Base-by-base conservation (phyloP, 2,888 invertebrate genomes). In the Piscicola geometra region DNA sequence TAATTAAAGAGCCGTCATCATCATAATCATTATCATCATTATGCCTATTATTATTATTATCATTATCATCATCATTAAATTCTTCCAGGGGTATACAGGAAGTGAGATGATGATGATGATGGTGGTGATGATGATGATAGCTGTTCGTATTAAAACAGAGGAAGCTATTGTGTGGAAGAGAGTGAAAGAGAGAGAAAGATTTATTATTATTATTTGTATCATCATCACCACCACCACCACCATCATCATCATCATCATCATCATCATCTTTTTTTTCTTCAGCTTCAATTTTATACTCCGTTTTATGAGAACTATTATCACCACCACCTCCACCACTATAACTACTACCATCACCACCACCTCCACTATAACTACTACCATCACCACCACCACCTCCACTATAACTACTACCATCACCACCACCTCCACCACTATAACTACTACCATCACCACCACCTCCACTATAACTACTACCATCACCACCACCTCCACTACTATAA, bases 311-410 rank as follows among this genome's bases (percentile, higher is more conserved):
- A n/a, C 21, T 67, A 30, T 33, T 30, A 30, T 30, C n/a, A 36
- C 1, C 56, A 72, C 32, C 69, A 69, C n/a, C 30, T 28, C n/a
- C 69, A 69, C 5, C 9, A 12, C 12, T 32, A 69, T n/a, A 9
- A 28, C 35, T 32, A 69, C 35, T 30, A 28, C 82, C 82, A 75
- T 79, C 79, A 72, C 81, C 82, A 77, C 82, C 82, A 9, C 82
- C 47, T 28, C 79, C 30, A 69, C 35, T 78, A 60, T 79, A 79
- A 69, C 78, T 77, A 35, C 75, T 76, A 41, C 76, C 75, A 75
- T 76, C 77, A 36, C 77, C 79, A 21, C 79, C 80, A 47, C 79
- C 79, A 67, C 75, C 77, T 28, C 78, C 79, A 41, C 71, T 76
- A 36, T 70, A 73, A 12, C 78, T 78, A 76, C 79, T 77, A 50